Evolutionary conservation across 2,888 invertebrate genomes (phyloP), one percentile per base, ranked within the genome.

Genomic region (Tenthredo scrophulariae): DNA sequence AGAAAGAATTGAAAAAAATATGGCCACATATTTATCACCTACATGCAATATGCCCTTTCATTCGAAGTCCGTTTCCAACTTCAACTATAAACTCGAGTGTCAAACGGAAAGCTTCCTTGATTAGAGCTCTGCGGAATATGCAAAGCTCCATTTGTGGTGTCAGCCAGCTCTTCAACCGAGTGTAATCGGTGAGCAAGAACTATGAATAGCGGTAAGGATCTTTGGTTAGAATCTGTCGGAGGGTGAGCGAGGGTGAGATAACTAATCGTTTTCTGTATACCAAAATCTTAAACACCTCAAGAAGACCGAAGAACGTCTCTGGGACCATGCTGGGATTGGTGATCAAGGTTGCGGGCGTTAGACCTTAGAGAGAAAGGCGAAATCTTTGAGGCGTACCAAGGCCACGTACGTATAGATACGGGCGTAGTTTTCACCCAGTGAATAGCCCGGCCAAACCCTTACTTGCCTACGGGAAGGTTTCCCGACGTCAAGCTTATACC

Each of bases 141-240:
- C 29, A 46, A 29, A 50, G 29, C 33, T 77, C 46, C 54, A 77
- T 77, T 54, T 54, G 29, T 9, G 77, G 37, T 37, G 58, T 15
- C 22, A 62, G 62, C 40, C 9, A 77, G 4, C 80, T 26, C 29
- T 67, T 83, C 29, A 40, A 15, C 43, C 43, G 67, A 67, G 67
- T 54, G 54, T 83, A 46, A 83, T 83, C 82, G 43, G 9, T 18
- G 67, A 83, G 82, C 67, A 83, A 83, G 82, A 83, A 83, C 67
- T 83, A 62, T 80, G 80, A 80, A 80, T 80, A 43, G 62, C 62
- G 62, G 18, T 40, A 6, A 80, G 58, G 80, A 65, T 80, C 62
- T 80, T 80, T 80, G 80, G 80, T 62, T 80, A 33, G 62, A 80
- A 80, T n/a, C 40, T 80, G 62, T 80, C 62, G 29, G 80, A 62